These are phyloP conservation scores for Plagiodera versicolora DNA, from an alignment of 2,888 invertebrate genomes.

Conservation along the genomic window DNA sequence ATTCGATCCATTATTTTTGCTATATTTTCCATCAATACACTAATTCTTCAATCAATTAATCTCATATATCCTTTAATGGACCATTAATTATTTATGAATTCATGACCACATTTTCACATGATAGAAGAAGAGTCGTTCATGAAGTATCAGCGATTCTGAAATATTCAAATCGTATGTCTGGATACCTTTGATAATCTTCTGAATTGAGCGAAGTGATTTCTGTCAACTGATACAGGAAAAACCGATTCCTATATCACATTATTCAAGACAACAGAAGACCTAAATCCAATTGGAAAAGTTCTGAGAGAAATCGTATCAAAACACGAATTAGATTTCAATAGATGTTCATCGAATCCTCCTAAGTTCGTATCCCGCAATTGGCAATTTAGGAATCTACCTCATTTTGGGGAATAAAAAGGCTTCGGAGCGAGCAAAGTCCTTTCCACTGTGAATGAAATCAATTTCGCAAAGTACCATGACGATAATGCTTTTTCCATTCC, in stretches of 20 bases:
- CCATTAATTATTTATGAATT: no score
- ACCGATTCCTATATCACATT: neutral
- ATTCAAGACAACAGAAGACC: neutral
- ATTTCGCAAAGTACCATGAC: slow-evolving; percentile 22
- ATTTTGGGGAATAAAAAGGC: neutral
- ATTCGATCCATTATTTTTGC: no score
- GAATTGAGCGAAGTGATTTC: no score
- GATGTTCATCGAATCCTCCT: neutral
- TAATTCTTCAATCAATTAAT: no score
- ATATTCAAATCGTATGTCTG: no score
- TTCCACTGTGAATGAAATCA: slow-evolving; percentile 13
- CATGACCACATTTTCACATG: no score
- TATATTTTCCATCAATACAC: no score
- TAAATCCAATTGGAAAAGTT: neutral
- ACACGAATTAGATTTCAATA: neutral
- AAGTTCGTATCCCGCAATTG: neutral
- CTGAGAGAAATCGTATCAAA: neutral
- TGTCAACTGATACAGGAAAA: neutral
- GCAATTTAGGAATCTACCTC: neutral
- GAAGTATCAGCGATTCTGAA: no score
- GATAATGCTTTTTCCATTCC: slow-evolving; percentile 22
- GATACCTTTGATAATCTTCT: no score
- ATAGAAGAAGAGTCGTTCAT: no score
- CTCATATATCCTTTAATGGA: no score
- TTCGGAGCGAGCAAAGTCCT: neutral